phyloP scores from a whole-genome alignment of 2,888 invertebrate genomes.

The Sphinx pinastri region DNA sequence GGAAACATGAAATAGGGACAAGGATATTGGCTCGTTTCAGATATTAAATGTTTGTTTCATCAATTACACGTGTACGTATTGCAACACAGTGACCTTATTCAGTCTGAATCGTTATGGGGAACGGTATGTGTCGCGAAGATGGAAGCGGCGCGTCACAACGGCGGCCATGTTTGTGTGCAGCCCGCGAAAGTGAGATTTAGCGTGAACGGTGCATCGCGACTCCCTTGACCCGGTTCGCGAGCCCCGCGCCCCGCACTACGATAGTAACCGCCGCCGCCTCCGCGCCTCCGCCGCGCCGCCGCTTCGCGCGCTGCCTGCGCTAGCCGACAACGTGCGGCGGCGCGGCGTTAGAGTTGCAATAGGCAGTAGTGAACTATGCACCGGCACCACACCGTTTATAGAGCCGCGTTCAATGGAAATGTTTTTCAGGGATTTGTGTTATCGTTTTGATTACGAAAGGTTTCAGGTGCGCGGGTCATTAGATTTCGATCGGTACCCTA shows the following conservation, averaged over 20 bases:
- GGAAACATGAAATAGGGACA: conserved; percentile 81
- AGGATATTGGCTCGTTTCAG: conserved; percentile 68
- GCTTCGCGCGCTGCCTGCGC: conserved; percentile 64
- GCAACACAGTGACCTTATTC: conserved; percentile 52
- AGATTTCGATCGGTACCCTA: background rate
- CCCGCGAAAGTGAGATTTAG: conserved; percentile 84
- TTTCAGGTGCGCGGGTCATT: conserved; percentile 13
- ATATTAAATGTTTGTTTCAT: conserved; percentile 71
- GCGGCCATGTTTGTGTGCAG: conserved; percentile 76
- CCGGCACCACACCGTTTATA: conserved; percentile 22
- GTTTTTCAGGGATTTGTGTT: conserved; percentile 26
- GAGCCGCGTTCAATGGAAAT: conserved; percentile 24
- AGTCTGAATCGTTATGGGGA: conserved; percentile 17
- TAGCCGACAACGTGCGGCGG: conserved; percentile 35
- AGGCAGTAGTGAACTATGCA: conserved; percentile 69
- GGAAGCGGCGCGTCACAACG: conserved; percentile 68
- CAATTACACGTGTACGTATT: conserved; percentile 74
- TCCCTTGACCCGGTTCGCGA: conserved; percentile 80
- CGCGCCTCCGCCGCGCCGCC: conserved; percentile 40
- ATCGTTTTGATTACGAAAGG: conserved; percentile 22
- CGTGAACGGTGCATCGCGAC: conserved; percentile 81
- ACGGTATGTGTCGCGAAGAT: conserved; percentile 65
- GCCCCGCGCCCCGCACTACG: conserved; percentile 42
- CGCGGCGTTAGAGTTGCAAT: conserved; percentile 37
- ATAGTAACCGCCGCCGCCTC: conserved; percentile 30